Evolutionary conservation across 2,113 vertebrate species (phyloP), one percentile per base, ranked within the genome.

Genomic region (Chaetodon trifascialis): DNA sequence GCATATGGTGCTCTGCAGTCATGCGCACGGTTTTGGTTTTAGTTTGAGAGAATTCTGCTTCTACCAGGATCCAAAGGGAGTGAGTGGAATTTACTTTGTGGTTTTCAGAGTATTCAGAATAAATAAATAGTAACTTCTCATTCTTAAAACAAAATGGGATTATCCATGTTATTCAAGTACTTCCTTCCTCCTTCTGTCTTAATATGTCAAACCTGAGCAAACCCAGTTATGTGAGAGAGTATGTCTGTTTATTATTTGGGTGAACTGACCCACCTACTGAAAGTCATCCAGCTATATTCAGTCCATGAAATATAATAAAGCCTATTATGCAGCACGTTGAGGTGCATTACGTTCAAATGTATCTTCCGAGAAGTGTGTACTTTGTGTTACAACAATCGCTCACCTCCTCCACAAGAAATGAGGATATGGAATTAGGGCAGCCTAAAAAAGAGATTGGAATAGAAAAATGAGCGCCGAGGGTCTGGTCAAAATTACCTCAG

Each of bases 381-480:
- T 82, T 44, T 82, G 65, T 72, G 60, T 67, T 76, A 14, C 79
- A 69, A 66, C 67, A 68, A 51, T 58, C 46, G 30, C 58, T 54
- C 79, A 73, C 79, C 68, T 76, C 58, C 73, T 66, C 52, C 66
- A 25, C 54, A 42, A 56, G 78, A 91, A 94, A 91, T 58, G 80
- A 91, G 92, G 90, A 89, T 90, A 72, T 79, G 76, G 87, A 94
- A 94, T 84, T 79, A 88, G 93, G 91, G 88, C 91, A 81, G 68
- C 58, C 85, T 88, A 86, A 88, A 92, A 89, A 90, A 84, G 85
- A 89, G 84, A 87, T 86, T 82, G 89, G 89, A 90, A 90, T 78
- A 90, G 78, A 90, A 90, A 90, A 76, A 89, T 78, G 82, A 75
- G 75, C 21, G 17, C 80, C 17, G 72, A 91, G 86, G 89, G 86